Evolutionary conservation across 1,140 invertebrate genomes (phyloP).

Genomic region (Orius laevigatus): DNA sequence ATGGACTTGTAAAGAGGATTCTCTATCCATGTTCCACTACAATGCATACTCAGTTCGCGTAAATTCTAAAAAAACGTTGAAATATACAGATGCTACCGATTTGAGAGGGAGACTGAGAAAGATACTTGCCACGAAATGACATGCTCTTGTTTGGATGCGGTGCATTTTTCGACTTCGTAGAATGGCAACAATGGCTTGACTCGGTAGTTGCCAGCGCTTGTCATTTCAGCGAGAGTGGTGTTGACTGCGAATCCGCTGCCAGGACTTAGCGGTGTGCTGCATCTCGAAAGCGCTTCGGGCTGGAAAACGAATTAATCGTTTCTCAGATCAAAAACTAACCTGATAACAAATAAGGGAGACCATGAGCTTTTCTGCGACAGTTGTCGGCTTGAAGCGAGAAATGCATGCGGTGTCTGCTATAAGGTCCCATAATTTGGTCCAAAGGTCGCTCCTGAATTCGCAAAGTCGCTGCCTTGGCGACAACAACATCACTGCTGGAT

Average conservation of each 20-base stretch:
- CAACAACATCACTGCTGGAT: conserved; percentile 62
- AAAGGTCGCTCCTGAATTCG: conserved; percentile 61
- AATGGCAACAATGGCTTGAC: conserved; percentile 41
- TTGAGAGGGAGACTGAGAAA: conserved; percentile 4
- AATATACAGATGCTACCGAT: no score
- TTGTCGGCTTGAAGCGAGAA: conserved; percentile 42
- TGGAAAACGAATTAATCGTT: conserved; percentile 22
- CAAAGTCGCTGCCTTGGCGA: conserved; percentile 61
- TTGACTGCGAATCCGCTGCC: conserved; percentile 27
- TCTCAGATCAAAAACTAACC: conserved; percentile 23
- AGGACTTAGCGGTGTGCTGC: conserved; percentile 65
- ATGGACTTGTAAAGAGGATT: conserved; percentile 58
- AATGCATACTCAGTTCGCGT: conserved; percentile 61
- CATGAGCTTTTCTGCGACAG: conserved; percentile 55
- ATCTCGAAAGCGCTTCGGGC: conserved; percentile 67
- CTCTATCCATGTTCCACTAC: conserved; percentile 44
- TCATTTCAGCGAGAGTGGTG: conserved; percentile 16
- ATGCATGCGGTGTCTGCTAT: conserved; percentile 38
- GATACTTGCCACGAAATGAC: conserved; percentile 53
- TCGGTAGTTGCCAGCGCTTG: conserved; percentile 4
- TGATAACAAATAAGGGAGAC: conserved; percentile 65
- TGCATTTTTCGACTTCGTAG: conserved; percentile 65
- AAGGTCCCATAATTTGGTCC: conserved; percentile 63
- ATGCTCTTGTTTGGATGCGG: conserved; percentile 71
- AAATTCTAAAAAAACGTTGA: conserved; percentile 38